Evolutionary conservation across 2,113 vertebrate species (phyloP).

Genomic region (Chlorodrepanis virens): DNA sequence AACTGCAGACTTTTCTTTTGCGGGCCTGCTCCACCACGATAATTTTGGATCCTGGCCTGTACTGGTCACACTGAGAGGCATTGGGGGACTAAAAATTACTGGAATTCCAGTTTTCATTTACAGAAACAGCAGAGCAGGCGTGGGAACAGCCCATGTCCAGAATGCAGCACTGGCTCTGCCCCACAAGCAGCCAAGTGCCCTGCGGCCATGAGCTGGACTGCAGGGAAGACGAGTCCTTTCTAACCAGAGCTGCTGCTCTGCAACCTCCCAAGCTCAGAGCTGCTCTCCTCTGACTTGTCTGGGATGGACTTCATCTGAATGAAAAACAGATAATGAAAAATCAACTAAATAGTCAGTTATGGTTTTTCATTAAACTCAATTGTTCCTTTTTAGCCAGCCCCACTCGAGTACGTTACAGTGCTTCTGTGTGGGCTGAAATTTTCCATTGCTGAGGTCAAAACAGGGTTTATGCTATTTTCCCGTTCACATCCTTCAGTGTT

Average conservation of each 20-base stretch:
- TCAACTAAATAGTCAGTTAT: not conserved
- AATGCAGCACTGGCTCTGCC: not conserved
- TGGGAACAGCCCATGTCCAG: accelerated
- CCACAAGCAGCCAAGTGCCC: accelerated
- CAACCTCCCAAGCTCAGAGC: not conserved
- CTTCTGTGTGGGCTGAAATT: not conserved
- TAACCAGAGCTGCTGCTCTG: not conserved
- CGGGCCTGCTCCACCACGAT: not conserved
- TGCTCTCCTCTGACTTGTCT: not conserved
- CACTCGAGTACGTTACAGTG: not conserved
- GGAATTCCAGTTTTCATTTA: not conserved
- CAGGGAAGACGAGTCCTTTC: not conserved
- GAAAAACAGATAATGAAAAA: not conserved
- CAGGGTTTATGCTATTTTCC: not conserved
- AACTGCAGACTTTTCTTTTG: not conserved
- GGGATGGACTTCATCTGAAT: not conserved
- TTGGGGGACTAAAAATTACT: not conserved
- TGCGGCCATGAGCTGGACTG: not conserved
- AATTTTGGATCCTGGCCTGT: not conserved
- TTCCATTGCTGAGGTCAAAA: not conserved
- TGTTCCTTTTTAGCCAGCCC: not conserved
- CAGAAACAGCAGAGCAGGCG: not conserved
- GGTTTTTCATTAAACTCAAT: not conserved
- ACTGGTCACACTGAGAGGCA: not conserved
- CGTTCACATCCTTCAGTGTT: not conserved